Conservation (phyloP, 2,888 invertebrate species). For the Muschampia plurimacula region DNA sequence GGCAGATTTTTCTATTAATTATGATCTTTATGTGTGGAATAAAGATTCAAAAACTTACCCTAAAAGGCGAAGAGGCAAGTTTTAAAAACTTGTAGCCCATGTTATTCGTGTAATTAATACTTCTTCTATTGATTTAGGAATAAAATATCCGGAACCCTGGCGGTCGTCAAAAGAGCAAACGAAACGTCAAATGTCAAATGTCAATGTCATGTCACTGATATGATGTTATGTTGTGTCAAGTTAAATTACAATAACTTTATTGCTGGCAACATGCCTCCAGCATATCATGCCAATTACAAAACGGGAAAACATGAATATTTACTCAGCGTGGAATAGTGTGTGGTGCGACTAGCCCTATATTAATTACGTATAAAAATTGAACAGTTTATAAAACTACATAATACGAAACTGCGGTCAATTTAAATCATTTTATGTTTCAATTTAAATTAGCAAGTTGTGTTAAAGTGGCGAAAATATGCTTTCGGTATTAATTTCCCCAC, state of each 20-base stretch:
- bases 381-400: too few relatives aligned
- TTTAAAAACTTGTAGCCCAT: slow-evolving; percentile 79
- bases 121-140: slow-evolving; percentile 34
- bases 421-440: too few relatives aligned
- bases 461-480: too few relatives aligned
- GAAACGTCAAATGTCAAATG: slow-evolving; percentile 26
- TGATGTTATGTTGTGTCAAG: background rate
- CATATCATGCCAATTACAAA: too few relatives aligned
- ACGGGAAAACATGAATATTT: too few relatives aligned
- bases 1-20: background rate
- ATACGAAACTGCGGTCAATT: too few relatives aligned
- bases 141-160: slow-evolving; percentile 60
- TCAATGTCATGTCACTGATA: background rate
- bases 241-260: background rate
- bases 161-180: slow-evolving; percentile 48
- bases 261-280: too few relatives aligned
- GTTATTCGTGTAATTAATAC: slow-evolving; percentile 48
- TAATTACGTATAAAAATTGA: too few relatives aligned
- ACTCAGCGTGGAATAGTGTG: too few relatives aligned
- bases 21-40: slow-evolving; percentile 20
- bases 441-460: too few relatives aligned
- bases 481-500: too few relatives aligned
- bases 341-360: too few relatives aligned
- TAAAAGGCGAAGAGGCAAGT: slow-evolving; percentile 71
- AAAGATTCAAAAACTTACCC: slow-evolving; percentile 62